phyloP scores from a whole-genome alignment of 2,888 invertebrate species.

The Osedax fenrisi region DNA sequence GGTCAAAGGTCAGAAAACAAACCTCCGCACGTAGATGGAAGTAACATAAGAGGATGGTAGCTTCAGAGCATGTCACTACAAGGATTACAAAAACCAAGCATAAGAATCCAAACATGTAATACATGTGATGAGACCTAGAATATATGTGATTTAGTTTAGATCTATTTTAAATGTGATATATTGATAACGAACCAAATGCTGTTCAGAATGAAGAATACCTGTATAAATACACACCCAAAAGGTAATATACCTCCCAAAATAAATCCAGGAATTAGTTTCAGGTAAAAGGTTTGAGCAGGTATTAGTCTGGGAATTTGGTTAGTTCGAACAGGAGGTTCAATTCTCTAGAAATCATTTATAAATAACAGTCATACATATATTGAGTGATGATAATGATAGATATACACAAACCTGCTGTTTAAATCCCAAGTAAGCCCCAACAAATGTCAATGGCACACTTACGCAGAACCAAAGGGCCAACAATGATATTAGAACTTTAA shows the following conservation, averaged over 20 bases:
- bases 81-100: slow-evolving; percentile 86
- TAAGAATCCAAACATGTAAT: slow-evolving; percentile 9
- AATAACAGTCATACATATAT: not conserved
- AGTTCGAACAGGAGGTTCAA: slow-evolving; percentile 92
- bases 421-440: slow-evolving; percentile 96
- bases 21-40: slow-evolving; percentile 98
- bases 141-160: not conserved
- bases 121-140: slow-evolving; percentile 3
- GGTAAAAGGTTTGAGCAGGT: slow-evolving; percentile 95
- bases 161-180: not conserved
- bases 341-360: slow-evolving; percentile 50
- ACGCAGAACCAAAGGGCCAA: slow-evolving; percentile 92
- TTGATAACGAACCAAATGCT: slow-evolving; percentile 77
- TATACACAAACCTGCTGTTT: slow-evolving; percentile 65
- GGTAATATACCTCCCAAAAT: slow-evolving; percentile 97
- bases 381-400: not conserved
- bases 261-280: slow-evolving; percentile 73
- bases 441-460: slow-evolving; percentile 91
- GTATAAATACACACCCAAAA: slow-evolving; percentile 95
- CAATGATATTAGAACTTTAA: slow-evolving; percentile 82
- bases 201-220: slow-evolving; percentile 94
- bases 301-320: slow-evolving; percentile 97
- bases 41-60: slow-evolving; percentile 90
- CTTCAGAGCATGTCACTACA: slow-evolving; percentile 93
- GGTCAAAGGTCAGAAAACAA: not conserved